Percentiles rank a stretch among this genome's conserved stretches.
These are phyloP conservation scores for Scelioninae gen. 2 DNA, from an alignment of 2,888 invertebrate genomes.

Conservation along the genomic window DNA sequence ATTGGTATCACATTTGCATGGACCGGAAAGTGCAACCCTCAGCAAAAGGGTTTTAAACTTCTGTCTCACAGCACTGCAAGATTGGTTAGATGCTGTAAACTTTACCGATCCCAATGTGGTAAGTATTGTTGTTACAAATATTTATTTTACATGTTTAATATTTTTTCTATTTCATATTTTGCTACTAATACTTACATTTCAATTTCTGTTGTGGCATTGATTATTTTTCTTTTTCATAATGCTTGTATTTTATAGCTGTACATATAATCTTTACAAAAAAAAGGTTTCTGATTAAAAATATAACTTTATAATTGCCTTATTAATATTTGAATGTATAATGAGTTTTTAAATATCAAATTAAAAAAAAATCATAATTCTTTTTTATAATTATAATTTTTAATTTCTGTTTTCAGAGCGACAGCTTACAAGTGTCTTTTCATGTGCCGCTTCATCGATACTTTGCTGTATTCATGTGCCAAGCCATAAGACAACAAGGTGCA, in stretches of 20 bases:
- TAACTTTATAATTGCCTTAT: no score
- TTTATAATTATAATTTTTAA: no score
- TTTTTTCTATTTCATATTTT: not conserved
- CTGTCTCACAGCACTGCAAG: slow-evolving; percentile 86
- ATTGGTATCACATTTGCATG: slow-evolving; percentile 90
- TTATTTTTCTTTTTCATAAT: not conserved
- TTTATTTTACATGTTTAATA: no score
- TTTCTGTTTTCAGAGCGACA: slow-evolving; percentile 80
- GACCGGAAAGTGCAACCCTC: slow-evolving; percentile 83
- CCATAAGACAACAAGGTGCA: slow-evolving; percentile 87
- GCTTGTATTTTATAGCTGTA: not conserved
- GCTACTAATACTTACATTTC: not conserved
- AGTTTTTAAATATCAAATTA: no score
- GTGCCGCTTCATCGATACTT: slow-evolving; percentile 97
- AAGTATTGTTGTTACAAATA: no score
- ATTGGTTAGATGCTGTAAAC: slow-evolving; percentile 92
- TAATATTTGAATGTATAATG: slow-evolving; percentile 1
- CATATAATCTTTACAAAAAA: no score
- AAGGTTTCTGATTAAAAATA: no score
- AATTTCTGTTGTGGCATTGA: not conserved
- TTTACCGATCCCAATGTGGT: slow-evolving; percentile 83
- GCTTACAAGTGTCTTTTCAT: slow-evolving; percentile 95
- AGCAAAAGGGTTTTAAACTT: slow-evolving; percentile 86
- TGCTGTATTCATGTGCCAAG: slow-evolving; percentile 90
- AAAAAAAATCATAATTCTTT: no score